phyloP scores from a whole-genome alignment of 2,888 invertebrate genomes.

The Epinotia bilunana region DNA sequence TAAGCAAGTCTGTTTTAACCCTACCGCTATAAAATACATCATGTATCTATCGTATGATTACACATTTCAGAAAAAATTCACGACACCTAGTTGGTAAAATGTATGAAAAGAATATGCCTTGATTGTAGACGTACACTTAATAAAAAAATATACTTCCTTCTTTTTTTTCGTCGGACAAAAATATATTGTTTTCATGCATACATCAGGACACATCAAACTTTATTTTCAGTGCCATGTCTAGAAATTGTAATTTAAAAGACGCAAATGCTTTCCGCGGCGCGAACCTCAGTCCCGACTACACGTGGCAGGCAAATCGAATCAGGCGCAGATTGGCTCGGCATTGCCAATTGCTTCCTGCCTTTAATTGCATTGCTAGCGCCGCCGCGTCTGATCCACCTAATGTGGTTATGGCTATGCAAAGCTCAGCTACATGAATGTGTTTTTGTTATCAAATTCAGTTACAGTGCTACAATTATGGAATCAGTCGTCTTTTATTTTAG shows the following conservation, averaged over 20 bases:
- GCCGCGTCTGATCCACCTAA: slow-evolving; percentile 15
- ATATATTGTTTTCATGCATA: too few species aligned
- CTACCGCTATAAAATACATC: too few species aligned
- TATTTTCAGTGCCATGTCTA: not conserved
- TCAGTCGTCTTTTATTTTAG: not conserved
- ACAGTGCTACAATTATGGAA: not conserved
- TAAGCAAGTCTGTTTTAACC: too few species aligned
- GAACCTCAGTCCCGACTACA: slow-evolving; percentile 46
- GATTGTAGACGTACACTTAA: too few species aligned
- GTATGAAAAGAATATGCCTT: too few species aligned
- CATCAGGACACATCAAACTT: not conserved
- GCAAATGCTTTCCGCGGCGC: not conserved
- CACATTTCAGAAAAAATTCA: too few species aligned
- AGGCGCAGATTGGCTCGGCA: slow-evolving; percentile 39
- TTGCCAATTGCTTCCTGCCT: slow-evolving; percentile 44
- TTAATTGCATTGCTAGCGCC: slow-evolving; percentile 32
- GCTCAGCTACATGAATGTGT: not conserved
- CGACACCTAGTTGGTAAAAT: too few species aligned
- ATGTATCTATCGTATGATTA: too few species aligned
- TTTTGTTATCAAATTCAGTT: too few species aligned
- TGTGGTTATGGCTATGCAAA: slow-evolving; percentile 4
- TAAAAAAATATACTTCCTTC: too few species aligned
- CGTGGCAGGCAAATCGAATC: slow-evolving; percentile 36
- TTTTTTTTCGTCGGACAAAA: too few species aligned
- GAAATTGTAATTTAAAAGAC: not conserved